Conservation (phyloP, 2,113 vertebrate species). For the Chamaetylas fuelleborni region DNA sequence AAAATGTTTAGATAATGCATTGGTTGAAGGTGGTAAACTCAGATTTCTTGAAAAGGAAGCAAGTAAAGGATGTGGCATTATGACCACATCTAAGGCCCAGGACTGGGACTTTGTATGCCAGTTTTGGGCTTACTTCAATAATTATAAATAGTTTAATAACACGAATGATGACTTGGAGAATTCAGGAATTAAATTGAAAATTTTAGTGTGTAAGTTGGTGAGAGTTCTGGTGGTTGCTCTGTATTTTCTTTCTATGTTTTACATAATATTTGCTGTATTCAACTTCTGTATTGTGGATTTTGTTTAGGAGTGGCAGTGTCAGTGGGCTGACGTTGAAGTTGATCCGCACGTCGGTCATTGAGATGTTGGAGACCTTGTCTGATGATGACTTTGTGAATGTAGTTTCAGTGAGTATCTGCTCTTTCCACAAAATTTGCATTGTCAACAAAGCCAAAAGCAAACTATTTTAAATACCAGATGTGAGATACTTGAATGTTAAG, state of each 20-base stretch:
- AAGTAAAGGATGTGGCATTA: background rate
- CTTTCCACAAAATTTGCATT: background rate
- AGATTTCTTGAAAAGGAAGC: background rate
- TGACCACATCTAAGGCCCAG: background rate
- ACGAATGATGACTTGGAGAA: background rate
- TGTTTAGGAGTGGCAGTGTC: slow-evolving; percentile 90
- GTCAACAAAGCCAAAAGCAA: background rate
- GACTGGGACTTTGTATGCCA: background rate
- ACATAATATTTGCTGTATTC: background rate
- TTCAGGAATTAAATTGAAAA: background rate
- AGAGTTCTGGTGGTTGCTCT: background rate
- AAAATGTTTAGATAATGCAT: background rate
- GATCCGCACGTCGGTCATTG: slow-evolving; percentile 93
- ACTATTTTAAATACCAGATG: background rate
- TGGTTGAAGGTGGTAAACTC: background rate
- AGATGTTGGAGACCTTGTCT: slow-evolving; percentile 97
- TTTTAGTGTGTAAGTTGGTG: background rate
- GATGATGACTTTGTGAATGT: slow-evolving; percentile 99
- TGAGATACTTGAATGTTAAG: background rate
- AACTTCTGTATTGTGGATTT: background rate
- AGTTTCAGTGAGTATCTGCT: slow-evolving; percentile 89
- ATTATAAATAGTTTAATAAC: background rate
- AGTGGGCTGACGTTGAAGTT: slow-evolving; percentile 94
- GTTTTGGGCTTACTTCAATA: background rate
- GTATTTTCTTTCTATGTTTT: background rate